Conservation (phyloP, 37 sponge, comb jelly and placozoan genomes). For the Petrosia ficiformis region DNA sequence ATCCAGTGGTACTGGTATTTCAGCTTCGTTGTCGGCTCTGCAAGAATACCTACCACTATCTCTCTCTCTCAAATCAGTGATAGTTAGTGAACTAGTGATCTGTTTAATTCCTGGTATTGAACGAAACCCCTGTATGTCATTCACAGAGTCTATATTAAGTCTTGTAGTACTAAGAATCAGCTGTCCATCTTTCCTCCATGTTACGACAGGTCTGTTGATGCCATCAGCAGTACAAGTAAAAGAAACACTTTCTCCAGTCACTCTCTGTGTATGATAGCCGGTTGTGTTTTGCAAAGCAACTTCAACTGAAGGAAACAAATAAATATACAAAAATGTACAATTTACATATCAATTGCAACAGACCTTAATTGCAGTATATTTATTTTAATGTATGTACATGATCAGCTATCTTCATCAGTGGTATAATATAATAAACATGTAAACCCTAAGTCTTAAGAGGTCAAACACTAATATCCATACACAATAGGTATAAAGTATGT, state of each 20-base stretch:
- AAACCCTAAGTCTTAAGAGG: too few relatives aligned
- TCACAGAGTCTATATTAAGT: neutral
- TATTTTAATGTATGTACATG: too few relatives aligned
- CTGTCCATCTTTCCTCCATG: conserved; percentile 24
- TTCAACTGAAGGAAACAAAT: too few relatives aligned
- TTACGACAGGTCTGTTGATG: conserved; percentile 11
- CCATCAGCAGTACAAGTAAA: conserved; percentile 43
- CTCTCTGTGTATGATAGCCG: neutral
- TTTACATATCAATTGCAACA: too few relatives aligned
- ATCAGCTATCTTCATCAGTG: too few relatives aligned
- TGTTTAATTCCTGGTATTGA: conserved; percentile 7
- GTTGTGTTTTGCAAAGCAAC: neutral
- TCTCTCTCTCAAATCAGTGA: neutral
- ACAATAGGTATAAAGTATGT: too few relatives aligned
- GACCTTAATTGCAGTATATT: too few relatives aligned
- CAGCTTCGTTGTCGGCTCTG: neutral
- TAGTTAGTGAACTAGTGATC: conserved; percentile 15
- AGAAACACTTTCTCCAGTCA: conserved; percentile 3
- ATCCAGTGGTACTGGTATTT: neutral
- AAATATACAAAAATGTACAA: too few relatives aligned
- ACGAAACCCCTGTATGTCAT: neutral
- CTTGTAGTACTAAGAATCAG: neutral
- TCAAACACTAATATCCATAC: too few relatives aligned
- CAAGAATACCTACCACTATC: conserved; percentile 26
- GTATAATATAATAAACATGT: too few relatives aligned